Conservation (phyloP, 2,113 vertebrate genomes). For the Trichomycterus rosablanca region DNA sequence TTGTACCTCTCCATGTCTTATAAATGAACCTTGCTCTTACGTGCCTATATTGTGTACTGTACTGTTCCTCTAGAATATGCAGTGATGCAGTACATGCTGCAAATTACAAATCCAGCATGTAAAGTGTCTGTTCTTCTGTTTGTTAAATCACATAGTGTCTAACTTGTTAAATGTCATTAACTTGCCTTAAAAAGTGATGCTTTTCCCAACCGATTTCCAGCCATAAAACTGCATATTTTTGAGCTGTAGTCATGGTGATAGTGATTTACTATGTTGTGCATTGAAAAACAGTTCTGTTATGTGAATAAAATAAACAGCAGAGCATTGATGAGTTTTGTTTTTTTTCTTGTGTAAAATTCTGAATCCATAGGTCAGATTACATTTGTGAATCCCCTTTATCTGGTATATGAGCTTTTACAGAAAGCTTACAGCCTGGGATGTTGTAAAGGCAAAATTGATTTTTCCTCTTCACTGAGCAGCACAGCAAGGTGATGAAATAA, state of each 20-base stretch:
- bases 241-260: too few relatives aligned
- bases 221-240: too few relatives aligned
- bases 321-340: too few relatives aligned
- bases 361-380: conserved; percentile 49
- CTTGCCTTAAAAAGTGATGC: conserved; percentile 69
- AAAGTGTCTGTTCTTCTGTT: too few relatives aligned
- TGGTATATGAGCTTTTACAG: not conserved
- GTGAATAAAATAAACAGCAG: conserved; percentile 87
- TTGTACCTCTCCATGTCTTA: not conserved
- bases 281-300: conserved; percentile 79
- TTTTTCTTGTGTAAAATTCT: too few relatives aligned
- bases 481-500: not conserved
- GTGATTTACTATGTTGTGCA: conserved; percentile 84
- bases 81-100: too few relatives aligned
- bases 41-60: conserved; percentile 4
- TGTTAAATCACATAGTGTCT: conserved; percentile 2
- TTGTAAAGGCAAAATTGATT: not conserved
- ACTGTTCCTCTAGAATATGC: not conserved
- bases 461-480: not conserved
- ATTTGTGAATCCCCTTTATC: not conserved
- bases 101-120: too few relatives aligned
- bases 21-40: not conserved
- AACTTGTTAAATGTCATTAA: conserved; percentile 50
- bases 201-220: conserved; percentile 36
- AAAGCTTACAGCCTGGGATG: not conserved